These are phyloP conservation scores for Agrotis exclamationis DNA, from an alignment of 2,888 invertebrate species.

Conservation along the genomic window DNA sequence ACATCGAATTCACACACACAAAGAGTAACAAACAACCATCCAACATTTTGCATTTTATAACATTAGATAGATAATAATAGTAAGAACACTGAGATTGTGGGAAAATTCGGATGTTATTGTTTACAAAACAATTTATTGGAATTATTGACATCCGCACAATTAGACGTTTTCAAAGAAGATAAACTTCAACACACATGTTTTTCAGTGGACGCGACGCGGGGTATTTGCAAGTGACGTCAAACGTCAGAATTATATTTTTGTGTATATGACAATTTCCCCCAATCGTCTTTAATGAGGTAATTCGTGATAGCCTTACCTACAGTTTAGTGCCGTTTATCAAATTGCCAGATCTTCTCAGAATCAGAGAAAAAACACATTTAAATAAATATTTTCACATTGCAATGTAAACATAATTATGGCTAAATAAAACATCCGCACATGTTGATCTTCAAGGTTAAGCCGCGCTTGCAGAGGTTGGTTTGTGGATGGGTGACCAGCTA, in stretches of 20 bases:
- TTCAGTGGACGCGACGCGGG: background rate
- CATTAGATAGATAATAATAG: too few species aligned
- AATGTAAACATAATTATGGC: too few species aligned
- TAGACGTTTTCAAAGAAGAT: background rate
- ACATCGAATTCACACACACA: too few species aligned
- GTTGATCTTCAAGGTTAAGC: too few species aligned
- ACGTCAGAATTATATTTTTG: constrained; percentile 6
- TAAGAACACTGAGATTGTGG: background rate
- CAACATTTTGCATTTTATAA: too few species aligned
- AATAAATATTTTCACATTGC: background rate
- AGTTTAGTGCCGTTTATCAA: constrained; percentile 40
- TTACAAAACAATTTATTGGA: constrained; percentile 5
- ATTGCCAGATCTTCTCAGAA: constrained; percentile 9
- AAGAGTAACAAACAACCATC: too few species aligned
- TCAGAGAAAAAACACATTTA: constrained; percentile 22
- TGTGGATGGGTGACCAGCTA: too few species aligned
- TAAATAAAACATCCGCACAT: too few species aligned
- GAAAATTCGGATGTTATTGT: background rate
- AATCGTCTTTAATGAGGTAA: constrained; percentile 42
- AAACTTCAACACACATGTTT: background rate
- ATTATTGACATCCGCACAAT: constrained; percentile 17
- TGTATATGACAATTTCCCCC: constrained; percentile 26
- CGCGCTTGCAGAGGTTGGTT: too few species aligned
- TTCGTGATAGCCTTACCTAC: constrained; percentile 51
- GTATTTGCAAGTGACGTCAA: constrained; percentile 7